Evolutionary conservation across 30 jellyfish, hydroid and myxozoan species (phyloP).

Genomic region (Haliclystus octoradiatus): DNA sequence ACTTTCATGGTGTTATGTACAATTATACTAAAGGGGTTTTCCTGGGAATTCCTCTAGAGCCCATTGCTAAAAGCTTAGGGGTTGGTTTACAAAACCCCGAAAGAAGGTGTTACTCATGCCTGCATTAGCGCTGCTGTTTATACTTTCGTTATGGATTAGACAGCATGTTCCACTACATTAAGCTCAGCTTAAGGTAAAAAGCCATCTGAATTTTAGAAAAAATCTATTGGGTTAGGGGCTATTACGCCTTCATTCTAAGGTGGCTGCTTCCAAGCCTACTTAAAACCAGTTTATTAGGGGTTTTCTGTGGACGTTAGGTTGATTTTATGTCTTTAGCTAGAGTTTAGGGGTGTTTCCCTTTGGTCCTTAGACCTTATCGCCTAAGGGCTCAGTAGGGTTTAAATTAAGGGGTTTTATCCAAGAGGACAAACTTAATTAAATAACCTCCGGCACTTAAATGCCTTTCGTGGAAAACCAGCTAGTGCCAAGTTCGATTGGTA

Average conservation of each 20-base stretch:
- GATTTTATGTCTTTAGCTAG: constrained; percentile 1
- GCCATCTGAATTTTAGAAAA: constrained; percentile 5
- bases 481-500: constrained; percentile 40
- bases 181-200: not conserved
- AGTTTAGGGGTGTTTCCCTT: constrained; percentile 14
- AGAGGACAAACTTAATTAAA: too few species aligned
- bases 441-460: constrained; percentile 4
- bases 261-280: constrained; percentile 63
- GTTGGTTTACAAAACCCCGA: too few species aligned
- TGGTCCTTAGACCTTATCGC: constrained; percentile 17
- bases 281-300: not conserved
- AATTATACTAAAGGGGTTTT: too few species aligned
- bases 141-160: not conserved
- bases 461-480: constrained; percentile 48
- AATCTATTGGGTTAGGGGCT: constrained; percentile 6
- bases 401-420: too few species aligned
- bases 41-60: too few species aligned
- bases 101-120: constrained; percentile 27
- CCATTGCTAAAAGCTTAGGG: too few species aligned
- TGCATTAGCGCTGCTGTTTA: constrained; percentile 25
- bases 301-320: not conserved
- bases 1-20: too few species aligned
- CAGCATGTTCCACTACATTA: constrained; percentile 22
- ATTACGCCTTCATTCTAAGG: constrained; percentile 27
- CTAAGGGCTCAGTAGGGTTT: constrained; percentile 2